A percentile compares a stretch with the other conserved stretches of the same genome.
phyloP scores from a whole-genome alignment of 2,113 vertebrate species.

The Pachyramphus minor region DNA sequence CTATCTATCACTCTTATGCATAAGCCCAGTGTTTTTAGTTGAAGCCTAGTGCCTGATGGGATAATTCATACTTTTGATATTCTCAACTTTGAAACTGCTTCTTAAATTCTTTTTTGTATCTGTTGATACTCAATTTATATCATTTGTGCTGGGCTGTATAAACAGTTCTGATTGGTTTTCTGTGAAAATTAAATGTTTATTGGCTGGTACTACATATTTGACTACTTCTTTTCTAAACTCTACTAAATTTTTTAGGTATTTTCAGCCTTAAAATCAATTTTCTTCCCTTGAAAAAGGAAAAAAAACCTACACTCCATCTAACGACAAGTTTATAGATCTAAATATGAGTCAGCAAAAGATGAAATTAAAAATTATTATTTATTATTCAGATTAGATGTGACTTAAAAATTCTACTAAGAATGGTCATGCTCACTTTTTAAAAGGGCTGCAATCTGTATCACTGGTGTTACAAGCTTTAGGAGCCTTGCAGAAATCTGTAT shows the following conservation, averaged over 20 bases:
- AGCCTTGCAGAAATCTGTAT: background rate
- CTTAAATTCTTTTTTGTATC: background rate
- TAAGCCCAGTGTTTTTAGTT: background rate
- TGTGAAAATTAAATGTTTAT: background rate
- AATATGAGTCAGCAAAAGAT: background rate
- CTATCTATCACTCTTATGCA: background rate
- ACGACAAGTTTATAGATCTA: background rate
- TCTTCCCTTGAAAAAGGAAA: background rate
- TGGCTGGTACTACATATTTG: background rate
- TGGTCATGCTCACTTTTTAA: background rate
- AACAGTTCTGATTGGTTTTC: background rate
- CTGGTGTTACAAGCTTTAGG: background rate
- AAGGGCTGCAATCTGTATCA: background rate
- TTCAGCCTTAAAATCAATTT: background rate
- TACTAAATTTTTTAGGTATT: background rate
- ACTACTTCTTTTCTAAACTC: background rate
- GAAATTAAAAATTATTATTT: background rate
- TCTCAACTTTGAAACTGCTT: background rate
- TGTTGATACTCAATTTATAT: background rate
- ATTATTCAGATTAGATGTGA: background rate
- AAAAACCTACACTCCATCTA: background rate
- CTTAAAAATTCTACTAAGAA: background rate
- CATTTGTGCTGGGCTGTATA: background rate
- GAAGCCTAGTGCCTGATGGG: background rate
- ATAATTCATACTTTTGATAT: background rate